Conservation (phyloP, 64 coral and sea anemone species). For the Pachyseris speciosa region DNA sequence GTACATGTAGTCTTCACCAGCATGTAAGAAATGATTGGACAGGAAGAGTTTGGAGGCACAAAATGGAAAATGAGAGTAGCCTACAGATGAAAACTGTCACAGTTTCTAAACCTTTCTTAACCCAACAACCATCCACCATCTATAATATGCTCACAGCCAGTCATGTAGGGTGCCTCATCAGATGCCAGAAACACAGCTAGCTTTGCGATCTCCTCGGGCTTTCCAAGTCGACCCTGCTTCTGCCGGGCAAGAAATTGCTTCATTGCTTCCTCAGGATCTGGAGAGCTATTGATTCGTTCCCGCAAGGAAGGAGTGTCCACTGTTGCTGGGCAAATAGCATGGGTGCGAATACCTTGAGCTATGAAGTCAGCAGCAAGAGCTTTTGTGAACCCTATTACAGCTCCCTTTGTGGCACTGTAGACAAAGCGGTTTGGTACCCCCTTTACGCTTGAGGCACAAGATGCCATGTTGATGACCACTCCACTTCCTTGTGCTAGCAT, state of each 20-base stretch:
- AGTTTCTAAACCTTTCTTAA: background rate
- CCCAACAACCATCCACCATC: slow-evolving; percentile 79
- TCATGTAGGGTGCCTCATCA: slow-evolving; percentile 79
- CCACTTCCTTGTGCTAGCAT: slow-evolving; percentile 74
- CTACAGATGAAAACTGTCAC: too few species aligned
- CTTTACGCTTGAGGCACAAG: slow-evolving; percentile 70
- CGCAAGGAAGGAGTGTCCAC: slow-evolving; percentile 74
- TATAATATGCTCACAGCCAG: slow-evolving; percentile 79
- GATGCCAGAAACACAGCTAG: slow-evolving; percentile 77
- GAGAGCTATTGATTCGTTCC: slow-evolving; percentile 37
- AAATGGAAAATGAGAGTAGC: background rate
- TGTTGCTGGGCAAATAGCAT: slow-evolving; percentile 79
- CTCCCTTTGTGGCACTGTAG: slow-evolving; percentile 79
- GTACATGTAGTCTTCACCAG: too few species aligned
- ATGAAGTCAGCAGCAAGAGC: slow-evolving; percentile 80
- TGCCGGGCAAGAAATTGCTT: slow-evolving; percentile 47
- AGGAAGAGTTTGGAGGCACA: background rate
- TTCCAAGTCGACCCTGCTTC: slow-evolving; percentile 80
- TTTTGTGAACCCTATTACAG: slow-evolving; percentile 84
- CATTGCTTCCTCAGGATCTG: slow-evolving; percentile 65
- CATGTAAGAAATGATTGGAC: background rate
- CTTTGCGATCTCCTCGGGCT: slow-evolving; percentile 81
- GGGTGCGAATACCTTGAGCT: slow-evolving; percentile 69
- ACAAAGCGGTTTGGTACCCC: slow-evolving; percentile 65
- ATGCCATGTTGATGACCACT: slow-evolving; percentile 87